These are phyloP conservation scores for Egretta garzetta DNA, from an alignment of 2,113 vertebrate genomes.

Conservation along the genomic window DNA sequence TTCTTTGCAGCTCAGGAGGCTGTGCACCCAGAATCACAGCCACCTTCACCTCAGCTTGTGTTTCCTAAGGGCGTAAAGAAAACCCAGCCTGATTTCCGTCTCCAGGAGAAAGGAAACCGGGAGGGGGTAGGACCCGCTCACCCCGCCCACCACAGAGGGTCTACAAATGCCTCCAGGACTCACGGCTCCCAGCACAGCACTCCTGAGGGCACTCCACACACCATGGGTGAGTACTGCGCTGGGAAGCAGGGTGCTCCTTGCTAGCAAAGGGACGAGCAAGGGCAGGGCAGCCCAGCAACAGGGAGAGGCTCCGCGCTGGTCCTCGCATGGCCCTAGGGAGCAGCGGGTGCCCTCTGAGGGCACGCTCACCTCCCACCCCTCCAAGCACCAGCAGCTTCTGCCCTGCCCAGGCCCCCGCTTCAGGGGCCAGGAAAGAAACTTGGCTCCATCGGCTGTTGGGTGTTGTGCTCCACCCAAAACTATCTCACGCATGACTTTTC, in stretches of 20 bases:
- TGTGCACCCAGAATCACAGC: background rate
- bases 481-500: background rate
- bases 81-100: background rate
- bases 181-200: rapidly evolving
- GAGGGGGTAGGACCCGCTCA: background rate
- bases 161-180: background rate
- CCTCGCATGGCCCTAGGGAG: background rate
- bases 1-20: background rate
- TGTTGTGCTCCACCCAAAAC: background rate
- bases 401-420: background rate
- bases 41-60: background rate
- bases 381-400: background rate
- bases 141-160: background rate
- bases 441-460: background rate
- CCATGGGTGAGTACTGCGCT: constrained; percentile 34
- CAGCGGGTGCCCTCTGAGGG: background rate
- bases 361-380: background rate
- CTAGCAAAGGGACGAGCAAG: background rate
- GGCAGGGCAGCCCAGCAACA: background rate
- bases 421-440: background rate
- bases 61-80: background rate
- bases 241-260: rapidly evolving
- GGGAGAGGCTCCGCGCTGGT: background rate
- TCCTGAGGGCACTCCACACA: background rate
- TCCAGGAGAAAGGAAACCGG: background rate